Percentiles rank a stretch among this genome's conserved stretches.
phyloP scores from a whole-genome alignment of 2,113 vertebrate genomes.

The Atherinomorus stipes region DNA sequence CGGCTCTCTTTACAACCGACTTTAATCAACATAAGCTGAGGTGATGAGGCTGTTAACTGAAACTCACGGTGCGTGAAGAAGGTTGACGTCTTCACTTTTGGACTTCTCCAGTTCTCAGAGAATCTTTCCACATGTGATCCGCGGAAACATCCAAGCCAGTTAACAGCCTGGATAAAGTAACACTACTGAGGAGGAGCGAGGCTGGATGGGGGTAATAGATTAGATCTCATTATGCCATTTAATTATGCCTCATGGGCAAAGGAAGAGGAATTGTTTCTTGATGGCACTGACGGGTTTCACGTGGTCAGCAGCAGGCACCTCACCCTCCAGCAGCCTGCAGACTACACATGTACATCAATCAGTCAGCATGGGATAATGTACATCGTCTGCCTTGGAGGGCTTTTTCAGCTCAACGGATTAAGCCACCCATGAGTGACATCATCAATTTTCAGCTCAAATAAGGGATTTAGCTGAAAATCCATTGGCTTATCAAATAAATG shows the following conservation, averaged over 20 bases:
- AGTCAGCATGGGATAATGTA: background rate
- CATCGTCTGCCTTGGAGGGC: background rate
- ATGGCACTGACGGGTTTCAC: background rate
- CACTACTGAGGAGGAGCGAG: background rate
- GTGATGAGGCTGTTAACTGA: slow-evolving; percentile 32
- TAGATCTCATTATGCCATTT: slow-evolving; percentile 3
- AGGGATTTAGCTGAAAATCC: slow-evolving; percentile 26
- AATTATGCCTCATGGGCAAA: background rate
- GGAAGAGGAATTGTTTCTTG: background rate
- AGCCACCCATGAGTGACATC: slow-evolving; percentile 43
- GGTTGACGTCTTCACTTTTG: slow-evolving; percentile 8
- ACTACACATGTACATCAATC: background rate
- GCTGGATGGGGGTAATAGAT: background rate
- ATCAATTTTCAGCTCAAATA: slow-evolving; percentile 42
- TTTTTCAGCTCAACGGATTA: slow-evolving; percentile 37
- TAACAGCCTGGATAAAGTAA: background rate
- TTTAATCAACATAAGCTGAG: slow-evolving; percentile 31
- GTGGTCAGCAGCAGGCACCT: background rate
- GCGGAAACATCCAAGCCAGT: slow-evolving; percentile 3
- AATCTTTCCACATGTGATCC: background rate
- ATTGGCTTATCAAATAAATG: slow-evolving; percentile 2
- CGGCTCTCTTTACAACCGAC: slow-evolving; percentile 10
- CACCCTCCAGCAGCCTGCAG: no score
- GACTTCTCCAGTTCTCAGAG: background rate
- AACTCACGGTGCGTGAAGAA: slow-evolving; percentile 21